Base-by-base conservation (phyloP, 2,113 vertebrate species). In the Vulpes ferrilata region DNA sequence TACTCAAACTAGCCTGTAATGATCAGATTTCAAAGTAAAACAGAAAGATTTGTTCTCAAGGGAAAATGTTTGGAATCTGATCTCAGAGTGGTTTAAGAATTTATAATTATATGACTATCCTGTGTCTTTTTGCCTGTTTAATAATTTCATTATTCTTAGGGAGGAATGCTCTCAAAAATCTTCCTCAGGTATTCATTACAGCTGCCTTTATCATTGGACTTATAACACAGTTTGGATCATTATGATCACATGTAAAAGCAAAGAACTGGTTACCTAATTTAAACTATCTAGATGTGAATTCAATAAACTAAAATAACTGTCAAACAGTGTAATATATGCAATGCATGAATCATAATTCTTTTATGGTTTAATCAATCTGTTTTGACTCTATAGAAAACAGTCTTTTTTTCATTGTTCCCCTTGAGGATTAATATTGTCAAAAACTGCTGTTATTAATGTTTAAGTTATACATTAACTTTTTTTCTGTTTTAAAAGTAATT, bases 401-500 rank as follows among this genome's bases (percentile, higher is more conserved):
- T 78, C 48, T 74, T 74, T 80, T 20, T 74, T 76, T 90, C 92
- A 80, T n/a, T 95, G 4, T n/a, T 95, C 25, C 43, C 38, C 51
- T 80, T 86, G 92, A 90, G 17, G 25, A 90, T 19, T 73, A 85
- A 71, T 51, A 57, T 59, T 96, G 22, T 95, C 25, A 87, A 74
- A 94, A 92, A 94, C 74, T 95, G 15, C 57, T 92, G 25, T 90
- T 79, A 43, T 38, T 94, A 86, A 82, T 84, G 25, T 86, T 93
- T 92, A 74, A 90, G 20, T 93, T 91, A 15, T 78, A 32, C 67
- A 8, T 88, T 96, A 92, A 81, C 27, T 30, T 78, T 86, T 86
- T 86, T 87, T 51, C 32, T 76, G 5, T 93, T 67, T 86, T 65
- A 53, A 81, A 80, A 9, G n/a, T 94, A 89, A 84, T 82, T 95